Evolutionary conservation across 2,797 vertebrate species (phyloP), one percentile per base, ranked within the genome.

Genomic region (Sebastes alutus): DNA sequence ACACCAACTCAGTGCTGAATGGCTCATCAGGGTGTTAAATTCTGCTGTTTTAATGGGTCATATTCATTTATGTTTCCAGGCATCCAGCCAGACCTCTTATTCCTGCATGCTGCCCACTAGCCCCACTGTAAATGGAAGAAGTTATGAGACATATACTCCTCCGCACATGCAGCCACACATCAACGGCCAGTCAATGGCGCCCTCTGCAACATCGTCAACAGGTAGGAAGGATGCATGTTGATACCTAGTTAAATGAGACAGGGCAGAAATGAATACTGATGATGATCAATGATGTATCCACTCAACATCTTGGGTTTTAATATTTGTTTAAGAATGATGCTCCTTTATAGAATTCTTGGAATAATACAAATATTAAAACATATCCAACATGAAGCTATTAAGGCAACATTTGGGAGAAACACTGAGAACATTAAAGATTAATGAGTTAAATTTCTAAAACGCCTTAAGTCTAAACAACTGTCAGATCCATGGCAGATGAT

Each of bases 21-120:
- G 38, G 13, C 33, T 61, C 7, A 46, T 55, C 1, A 27, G 2
- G 7, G 22, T 71, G 52, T 29, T 59, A 52, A 49, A 54, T 46
- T 33, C 46, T 74, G 60, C 3, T 61, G 23, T 55, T 77, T 74
- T 30, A 46, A 74, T 54, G 10, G 3, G 0, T 72, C n/a, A n/a
- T 13, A 33, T 81, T 12, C 0, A 35, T 79, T 38, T 75, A 0
- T 87, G n/a, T 83, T 90, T 88, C 16, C 86, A 98, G 97, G 95
- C 96, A 29, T 92, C 96, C 84, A 98, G 96, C 92, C 98, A 99
- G 96, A 97, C 97, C 88, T 98, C 99, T 56, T 99, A 99, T 88
- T 99, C 99, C 93, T 99, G 99, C 96, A 99, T 99, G 98, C 93
- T 99, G 94, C 98, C 98, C 89, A 97, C 97, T 89, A 99, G 97